Evolutionary conservation across 1,140 invertebrate genomes (phyloP).

Genomic region (Rhagoletis pomonella): DNA sequence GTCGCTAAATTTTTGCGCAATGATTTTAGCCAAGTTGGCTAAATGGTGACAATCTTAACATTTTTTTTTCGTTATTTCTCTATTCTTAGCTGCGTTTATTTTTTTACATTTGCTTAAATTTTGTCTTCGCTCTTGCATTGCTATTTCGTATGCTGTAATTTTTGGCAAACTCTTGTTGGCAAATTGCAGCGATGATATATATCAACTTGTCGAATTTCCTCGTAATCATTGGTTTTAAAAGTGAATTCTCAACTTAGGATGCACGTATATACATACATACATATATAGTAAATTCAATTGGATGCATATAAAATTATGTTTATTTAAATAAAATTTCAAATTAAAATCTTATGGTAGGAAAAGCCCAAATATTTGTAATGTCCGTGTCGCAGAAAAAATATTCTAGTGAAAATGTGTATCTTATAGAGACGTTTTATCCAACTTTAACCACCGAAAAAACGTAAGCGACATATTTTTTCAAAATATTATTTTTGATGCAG

Average conservation of each 20-base stretch:
- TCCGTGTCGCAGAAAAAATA: background rate
- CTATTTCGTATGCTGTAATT: background rate
- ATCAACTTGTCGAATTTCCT: slow-evolving; percentile 3
- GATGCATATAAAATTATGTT: too few relatives aligned
- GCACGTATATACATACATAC: background rate
- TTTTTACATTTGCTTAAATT: background rate
- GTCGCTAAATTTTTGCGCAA: slow-evolving; percentile 48
- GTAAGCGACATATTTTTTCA: too few relatives aligned
- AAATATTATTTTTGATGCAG: too few relatives aligned
- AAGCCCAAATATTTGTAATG: background rate
- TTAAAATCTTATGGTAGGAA: background rate
- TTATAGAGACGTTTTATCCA: too few relatives aligned
- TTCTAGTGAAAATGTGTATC: slow-evolving; percentile 4
- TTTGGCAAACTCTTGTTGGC: background rate
- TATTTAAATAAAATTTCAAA: background rate
- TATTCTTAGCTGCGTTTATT: background rate
- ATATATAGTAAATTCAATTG: background rate
- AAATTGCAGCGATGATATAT: background rate
- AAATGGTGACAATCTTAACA: slow-evolving; percentile 43
- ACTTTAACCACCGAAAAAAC: too few relatives aligned
- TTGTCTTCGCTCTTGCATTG: background rate
- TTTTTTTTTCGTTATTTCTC: background rate
- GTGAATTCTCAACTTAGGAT: background rate
- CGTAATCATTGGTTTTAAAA: slow-evolving; percentile 12
- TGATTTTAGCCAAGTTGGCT: slow-evolving; percentile 26